These are phyloP conservation scores for Fukomys damarensis DNA, from an alignment of 2,113 vertebrate species.

Conservation along the genomic window DNA sequence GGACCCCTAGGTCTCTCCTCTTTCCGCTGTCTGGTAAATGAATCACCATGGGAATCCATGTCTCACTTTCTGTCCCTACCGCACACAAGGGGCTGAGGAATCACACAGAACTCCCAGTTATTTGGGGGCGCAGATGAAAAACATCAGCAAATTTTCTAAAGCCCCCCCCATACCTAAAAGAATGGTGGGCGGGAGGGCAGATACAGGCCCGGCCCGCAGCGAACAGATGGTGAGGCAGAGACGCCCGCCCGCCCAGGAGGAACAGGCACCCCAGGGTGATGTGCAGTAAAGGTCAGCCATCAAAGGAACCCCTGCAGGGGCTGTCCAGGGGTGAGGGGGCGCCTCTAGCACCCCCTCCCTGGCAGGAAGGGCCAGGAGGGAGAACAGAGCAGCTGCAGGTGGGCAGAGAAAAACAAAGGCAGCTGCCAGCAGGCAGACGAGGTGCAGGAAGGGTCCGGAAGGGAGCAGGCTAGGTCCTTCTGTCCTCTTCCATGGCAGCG, in stretches of 20 bases:
- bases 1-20: neutral
- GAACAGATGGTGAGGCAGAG: neutral
- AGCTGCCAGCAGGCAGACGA: neutral
- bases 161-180: no score
- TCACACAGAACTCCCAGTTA: neutral
- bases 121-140: neutral
- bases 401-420: neutral
- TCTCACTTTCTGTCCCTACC: neutral
- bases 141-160: no score
- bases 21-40: neutral
- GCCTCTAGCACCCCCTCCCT: neutral
- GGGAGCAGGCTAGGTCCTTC: neutral
- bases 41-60: neutral
- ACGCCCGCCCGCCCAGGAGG: neutral
- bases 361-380: neutral
- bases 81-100: neutral
- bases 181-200: neutral
- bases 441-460: neutral
- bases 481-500: neutral
- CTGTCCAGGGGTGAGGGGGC: accelerated
- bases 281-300: neutral
- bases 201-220: accelerated
- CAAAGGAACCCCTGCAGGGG: neutral
- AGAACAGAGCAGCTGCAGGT: neutral
- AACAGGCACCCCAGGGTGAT: neutral